These are phyloP conservation scores for Drosophila bifasciata DNA, from an alignment of 1,140 invertebrate genomes.

Conservation along the genomic window DNA sequence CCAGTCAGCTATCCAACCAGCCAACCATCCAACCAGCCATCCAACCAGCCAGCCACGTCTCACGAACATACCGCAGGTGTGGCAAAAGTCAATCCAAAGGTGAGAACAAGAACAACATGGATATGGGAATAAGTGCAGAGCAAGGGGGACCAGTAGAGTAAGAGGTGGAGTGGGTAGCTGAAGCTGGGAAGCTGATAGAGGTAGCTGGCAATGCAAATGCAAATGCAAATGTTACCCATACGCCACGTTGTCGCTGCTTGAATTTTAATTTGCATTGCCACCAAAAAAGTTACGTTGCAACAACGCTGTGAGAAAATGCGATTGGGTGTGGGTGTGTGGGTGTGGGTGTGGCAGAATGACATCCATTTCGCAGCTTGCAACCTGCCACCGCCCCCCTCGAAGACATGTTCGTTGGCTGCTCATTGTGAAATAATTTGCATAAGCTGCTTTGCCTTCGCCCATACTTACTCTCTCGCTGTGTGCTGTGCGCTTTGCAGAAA, in stretches of 20 bases:
- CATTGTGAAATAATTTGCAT: conserved; percentile 79
- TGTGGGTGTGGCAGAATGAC: conserved; percentile 20
- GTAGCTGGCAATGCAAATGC: conserved; percentile 4
- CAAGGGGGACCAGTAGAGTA: neutral
- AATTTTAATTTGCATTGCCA: conserved; percentile 73
- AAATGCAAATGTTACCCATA: conserved; percentile 78
- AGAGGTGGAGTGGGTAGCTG: neutral
- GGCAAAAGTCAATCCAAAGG: conserved; percentile 74
- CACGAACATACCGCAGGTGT: conserved; percentile 61
- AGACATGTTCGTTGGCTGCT: conserved; percentile 64
- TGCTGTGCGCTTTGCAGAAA: conserved; percentile 13
- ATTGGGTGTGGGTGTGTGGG: neutral
- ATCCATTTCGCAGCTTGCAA: conserved; percentile 40
- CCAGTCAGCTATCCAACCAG: too few species aligned
- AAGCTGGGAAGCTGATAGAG: conserved; percentile 2
- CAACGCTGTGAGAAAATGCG: conserved; percentile 41
- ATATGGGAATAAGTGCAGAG: neutral
- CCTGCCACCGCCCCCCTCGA: conserved; percentile 30
- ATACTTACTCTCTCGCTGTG: too few species aligned
- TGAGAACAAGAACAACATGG: conserved; percentile 16
- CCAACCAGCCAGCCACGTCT: conserved; percentile 4
- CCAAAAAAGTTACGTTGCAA: conserved; percentile 64
- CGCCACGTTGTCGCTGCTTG: conserved; percentile 67
- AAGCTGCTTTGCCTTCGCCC: conserved; percentile 39
- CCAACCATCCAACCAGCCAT: too few species aligned